Evolutionary conservation across 2,113 vertebrate species (phyloP), one percentile per base, ranked within the genome.

Genomic region (Zapus hudsonius): DNA sequence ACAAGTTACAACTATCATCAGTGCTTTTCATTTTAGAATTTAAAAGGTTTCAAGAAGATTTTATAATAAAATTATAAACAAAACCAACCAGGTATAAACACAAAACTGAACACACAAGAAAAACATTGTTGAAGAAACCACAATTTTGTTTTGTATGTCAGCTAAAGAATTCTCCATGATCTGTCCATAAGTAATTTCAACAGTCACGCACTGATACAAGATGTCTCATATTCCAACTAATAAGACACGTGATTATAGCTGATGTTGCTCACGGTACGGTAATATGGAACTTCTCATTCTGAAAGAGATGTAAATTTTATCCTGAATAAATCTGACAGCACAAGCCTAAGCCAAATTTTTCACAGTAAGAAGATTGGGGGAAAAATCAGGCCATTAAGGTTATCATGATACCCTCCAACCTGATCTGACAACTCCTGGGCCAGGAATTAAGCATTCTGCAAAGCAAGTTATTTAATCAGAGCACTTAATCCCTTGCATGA

Each of bases 401-500:
- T 66, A 38, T 27, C 31, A 0, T 13, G 25, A 63, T 40, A 93
- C 69, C 13, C 17, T 84, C 20, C 29, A 5, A 1, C 66, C 57
- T 79, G 31, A 89, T 19, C 44, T 0, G 88, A 70, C 10, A 97
- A 97, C 88, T 0, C 19, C 16, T 0, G 83, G 97, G 96, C 96
- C 97, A 97, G 95, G 92, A 74, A n/a, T 1, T 96, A 96, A 95
- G 79, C 95, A 84, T 69, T 95, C 80, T 96, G 87, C 80, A 95
- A 96, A 97, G 90, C 76, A 47, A 20, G 20, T 82, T 86, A 12
- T 79, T 52, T 6, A 9, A 36, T 57, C 15, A 11, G 67, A 57
- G 70, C 52, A 92, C 89, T 97, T 97, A 96, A 97, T 97, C 92
- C 0, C 95, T 91, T 94, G 89, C 95, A 95, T 97, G 96, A 98